These are phyloP conservation scores for Pterophyllum scalare DNA, from an alignment of 2,113 vertebrate genomes.

Conservation along the genomic window DNA sequence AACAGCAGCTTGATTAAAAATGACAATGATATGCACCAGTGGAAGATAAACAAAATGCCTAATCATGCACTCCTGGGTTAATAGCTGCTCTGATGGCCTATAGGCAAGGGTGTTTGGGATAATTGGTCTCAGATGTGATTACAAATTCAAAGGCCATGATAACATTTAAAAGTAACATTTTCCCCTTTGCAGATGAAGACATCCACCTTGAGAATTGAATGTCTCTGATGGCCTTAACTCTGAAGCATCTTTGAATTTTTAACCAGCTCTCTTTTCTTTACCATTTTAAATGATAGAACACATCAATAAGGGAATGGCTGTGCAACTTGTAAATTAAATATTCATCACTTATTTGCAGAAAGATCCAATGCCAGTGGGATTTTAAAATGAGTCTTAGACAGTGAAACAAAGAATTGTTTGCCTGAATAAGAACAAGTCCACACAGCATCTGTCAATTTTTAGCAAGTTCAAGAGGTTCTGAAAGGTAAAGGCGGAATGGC, in stretches of 20 bases:
- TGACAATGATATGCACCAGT: constrained; percentile 61
- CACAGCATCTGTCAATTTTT: background rate
- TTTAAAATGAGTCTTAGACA: background rate
- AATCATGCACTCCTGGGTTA: constrained; percentile 60
- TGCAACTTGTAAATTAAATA: background rate
- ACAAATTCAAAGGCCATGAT: constrained; percentile 61
- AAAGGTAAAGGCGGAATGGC: constrained; percentile 4
- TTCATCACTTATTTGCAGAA: constrained; percentile 1
- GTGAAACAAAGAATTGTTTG: background rate
- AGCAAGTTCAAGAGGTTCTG: constrained; percentile 11
- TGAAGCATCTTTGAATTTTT: background rate
- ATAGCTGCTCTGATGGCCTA: constrained; percentile 53
- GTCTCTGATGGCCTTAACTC: background rate
- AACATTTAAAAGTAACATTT: constrained; percentile 52
- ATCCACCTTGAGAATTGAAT: constrained; percentile 3
- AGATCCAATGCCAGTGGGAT: background rate
- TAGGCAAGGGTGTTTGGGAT: constrained; percentile 50
- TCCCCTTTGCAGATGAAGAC: constrained; percentile 8
- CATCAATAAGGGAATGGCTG: background rate
- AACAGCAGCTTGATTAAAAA: constrained; percentile 57
- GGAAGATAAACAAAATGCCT: constrained; percentile 58
- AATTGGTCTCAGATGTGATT: constrained; percentile 69
- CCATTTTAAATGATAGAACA: background rate
- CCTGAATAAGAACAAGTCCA: background rate
- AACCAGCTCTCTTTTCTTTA: background rate